Conservation (phyloP, 2,113 vertebrate species). For the Dicerorhinus sumatrensis region DNA sequence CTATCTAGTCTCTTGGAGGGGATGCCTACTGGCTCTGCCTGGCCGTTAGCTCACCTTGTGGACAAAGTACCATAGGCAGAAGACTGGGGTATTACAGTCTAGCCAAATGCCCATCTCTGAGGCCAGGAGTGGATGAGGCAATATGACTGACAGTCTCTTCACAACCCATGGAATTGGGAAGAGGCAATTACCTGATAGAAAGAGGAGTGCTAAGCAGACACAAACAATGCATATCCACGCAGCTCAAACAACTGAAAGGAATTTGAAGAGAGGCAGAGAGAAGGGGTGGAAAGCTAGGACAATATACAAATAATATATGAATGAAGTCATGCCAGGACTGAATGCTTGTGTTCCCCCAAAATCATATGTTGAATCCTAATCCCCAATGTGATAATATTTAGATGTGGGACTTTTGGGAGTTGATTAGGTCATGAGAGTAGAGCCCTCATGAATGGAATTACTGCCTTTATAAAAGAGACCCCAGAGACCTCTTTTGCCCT, state of each 20-base stretch:
- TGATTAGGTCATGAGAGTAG: not conserved
- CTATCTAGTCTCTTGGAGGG: not conserved
- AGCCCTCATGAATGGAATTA: not conserved
- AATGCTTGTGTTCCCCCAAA: not conserved
- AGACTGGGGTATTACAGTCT: fast-evolving
- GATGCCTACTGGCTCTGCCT: not conserved
- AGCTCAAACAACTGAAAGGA: constrained; percentile 16
- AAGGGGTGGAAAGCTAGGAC: not conserved
- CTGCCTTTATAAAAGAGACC: not conserved
- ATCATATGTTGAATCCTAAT: not conserved
- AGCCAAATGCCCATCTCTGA: not conserved
- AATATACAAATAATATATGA: not conserved
- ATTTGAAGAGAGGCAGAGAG: not conserved
- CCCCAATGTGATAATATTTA: not conserved
- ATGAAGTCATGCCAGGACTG: not conserved
- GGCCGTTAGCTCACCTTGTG: not conserved
- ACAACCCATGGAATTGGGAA: not conserved
- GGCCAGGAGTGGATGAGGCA: not conserved
- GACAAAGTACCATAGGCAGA: not conserved
- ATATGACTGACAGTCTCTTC: not conserved
- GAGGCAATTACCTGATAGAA: not conserved
- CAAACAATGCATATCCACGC: not conserved
- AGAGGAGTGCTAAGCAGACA: not conserved
- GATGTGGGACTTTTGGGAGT: not conserved
- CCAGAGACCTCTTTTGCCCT: not conserved